phyloP scores from a whole-genome alignment of 2,113 vertebrate genomes.

The Psittacus erithacus region DNA sequence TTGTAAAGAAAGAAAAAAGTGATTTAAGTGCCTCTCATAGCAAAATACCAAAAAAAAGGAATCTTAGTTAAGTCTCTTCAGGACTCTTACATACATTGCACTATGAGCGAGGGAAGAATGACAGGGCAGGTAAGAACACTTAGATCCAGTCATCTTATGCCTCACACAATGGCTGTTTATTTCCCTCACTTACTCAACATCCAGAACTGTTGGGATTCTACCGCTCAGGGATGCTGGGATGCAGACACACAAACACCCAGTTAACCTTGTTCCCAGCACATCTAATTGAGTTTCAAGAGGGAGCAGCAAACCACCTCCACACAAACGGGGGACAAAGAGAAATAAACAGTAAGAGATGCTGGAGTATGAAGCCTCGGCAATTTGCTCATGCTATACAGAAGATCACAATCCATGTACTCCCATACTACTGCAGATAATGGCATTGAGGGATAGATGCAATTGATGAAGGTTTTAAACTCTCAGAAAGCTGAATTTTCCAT shows the following conservation, averaged over 20 bases:
- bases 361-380: neutral
- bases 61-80: neutral
- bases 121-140: neutral
- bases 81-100: neutral
- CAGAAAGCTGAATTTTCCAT: neutral
- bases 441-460: neutral
- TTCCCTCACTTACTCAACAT: neutral
- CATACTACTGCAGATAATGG: rapidly evolving
- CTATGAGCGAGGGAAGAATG: neutral
- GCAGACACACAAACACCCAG: neutral
- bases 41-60: neutral
- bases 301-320: neutral
- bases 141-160: too few species aligned
- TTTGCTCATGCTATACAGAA: neutral
- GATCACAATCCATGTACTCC: neutral
- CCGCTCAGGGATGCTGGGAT: rapidly evolving
- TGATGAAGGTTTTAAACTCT: neutral
- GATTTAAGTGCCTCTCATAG: neutral
- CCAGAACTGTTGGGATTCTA: rapidly evolving
- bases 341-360: neutral
- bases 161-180: neutral
- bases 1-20: too few species aligned
- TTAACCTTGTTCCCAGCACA: neutral
- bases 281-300: neutral
- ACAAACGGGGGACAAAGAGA: neutral